Evolutionary conservation across 2,797 vertebrate genomes (phyloP).

Genomic region (Catamblyrhynchus diadema): DNA sequence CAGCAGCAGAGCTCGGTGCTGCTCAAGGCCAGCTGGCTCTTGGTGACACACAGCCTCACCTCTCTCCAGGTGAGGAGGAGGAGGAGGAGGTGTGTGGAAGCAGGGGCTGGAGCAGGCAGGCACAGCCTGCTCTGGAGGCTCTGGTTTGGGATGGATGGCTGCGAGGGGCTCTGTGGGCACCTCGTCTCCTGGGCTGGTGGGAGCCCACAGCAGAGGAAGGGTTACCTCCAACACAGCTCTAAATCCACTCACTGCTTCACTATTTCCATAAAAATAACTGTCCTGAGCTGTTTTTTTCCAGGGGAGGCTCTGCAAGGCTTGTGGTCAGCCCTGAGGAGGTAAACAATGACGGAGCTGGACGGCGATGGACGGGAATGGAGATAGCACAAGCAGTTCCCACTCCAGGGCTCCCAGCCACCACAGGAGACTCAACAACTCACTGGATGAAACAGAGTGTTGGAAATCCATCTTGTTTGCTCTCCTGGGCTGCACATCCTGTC

Average conservation of each 20-base stretch:
- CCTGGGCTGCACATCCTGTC: background rate
- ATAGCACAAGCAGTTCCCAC: background rate
- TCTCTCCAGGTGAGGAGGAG: background rate
- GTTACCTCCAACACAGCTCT: background rate
- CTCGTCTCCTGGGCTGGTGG: background rate
- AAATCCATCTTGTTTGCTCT: background rate
- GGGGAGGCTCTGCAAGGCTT: background rate
- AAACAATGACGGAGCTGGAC: constrained; percentile 12
- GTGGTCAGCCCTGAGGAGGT: background rate
- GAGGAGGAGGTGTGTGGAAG: background rate
- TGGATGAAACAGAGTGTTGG: background rate
- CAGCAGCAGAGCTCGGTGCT: background rate
- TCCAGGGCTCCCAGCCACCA: background rate
- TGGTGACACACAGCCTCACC: background rate
- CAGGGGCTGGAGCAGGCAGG: background rate
- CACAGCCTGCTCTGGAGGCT: background rate
- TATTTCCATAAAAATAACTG: constrained; percentile 34
- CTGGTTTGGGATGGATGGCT: fast-evolving
- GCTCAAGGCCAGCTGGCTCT: background rate
- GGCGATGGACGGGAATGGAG: background rate
- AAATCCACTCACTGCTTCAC: background rate
- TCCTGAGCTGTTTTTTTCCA: constrained; percentile 2
- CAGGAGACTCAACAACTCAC: background rate
- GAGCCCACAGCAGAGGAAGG: background rate
- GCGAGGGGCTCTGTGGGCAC: background rate